A percentile compares a stretch with the other conserved stretches of the same genome.
Conservation (phyloP, 2,113 vertebrate species). For the Actenoides hombroni region DNA sequence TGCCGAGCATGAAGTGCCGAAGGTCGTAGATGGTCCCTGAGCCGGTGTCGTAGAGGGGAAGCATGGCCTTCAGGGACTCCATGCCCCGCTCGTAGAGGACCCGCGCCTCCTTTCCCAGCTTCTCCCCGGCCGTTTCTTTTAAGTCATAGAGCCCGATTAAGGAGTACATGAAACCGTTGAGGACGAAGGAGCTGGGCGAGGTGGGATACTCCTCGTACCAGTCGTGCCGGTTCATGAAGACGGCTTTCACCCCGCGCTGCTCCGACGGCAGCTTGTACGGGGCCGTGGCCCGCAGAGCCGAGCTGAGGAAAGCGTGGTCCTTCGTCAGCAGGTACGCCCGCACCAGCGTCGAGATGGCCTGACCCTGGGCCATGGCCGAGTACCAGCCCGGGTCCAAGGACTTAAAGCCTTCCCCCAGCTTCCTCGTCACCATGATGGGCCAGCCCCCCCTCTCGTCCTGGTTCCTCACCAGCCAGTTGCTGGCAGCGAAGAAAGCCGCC, state of each 20-base stretch:
- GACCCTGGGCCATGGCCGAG: constrained; percentile 98
- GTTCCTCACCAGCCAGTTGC: constrained; percentile 92
- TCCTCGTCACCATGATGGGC: constrained; percentile 97
- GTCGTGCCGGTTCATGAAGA: constrained; percentile 93
- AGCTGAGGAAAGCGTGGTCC: constrained; percentile 84
- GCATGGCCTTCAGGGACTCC: constrained; percentile 95
- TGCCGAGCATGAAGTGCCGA: constrained; percentile 93
- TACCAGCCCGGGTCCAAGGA: constrained; percentile 97
- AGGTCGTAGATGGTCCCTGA: constrained; percentile 97
- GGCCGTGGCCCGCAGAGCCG: constrained; percentile 87
- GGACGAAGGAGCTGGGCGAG: constrained; percentile 92
- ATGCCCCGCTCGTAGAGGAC: constrained; percentile 88
- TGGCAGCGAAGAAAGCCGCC: constrained; percentile 93
- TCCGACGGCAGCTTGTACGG: constrained; percentile 89
- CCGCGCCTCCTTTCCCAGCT: constrained; percentile 83
- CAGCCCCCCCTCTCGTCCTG: constrained; percentile 94
- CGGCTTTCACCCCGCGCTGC: constrained; percentile 90
- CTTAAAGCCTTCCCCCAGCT: constrained; percentile 92
- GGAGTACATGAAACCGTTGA: constrained; percentile 98
- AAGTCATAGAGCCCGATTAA: constrained; percentile 93
- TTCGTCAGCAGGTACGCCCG: constrained; percentile 91
- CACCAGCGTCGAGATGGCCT: constrained; percentile 95
- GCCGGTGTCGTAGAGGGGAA: constrained; percentile 94
- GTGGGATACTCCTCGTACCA: constrained; percentile 99
- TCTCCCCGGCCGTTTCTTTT: constrained; percentile 90